These are phyloP conservation scores for Holotrichia oblita DNA, from an alignment of 1,140 invertebrate species.

Conservation along the genomic window DNA sequence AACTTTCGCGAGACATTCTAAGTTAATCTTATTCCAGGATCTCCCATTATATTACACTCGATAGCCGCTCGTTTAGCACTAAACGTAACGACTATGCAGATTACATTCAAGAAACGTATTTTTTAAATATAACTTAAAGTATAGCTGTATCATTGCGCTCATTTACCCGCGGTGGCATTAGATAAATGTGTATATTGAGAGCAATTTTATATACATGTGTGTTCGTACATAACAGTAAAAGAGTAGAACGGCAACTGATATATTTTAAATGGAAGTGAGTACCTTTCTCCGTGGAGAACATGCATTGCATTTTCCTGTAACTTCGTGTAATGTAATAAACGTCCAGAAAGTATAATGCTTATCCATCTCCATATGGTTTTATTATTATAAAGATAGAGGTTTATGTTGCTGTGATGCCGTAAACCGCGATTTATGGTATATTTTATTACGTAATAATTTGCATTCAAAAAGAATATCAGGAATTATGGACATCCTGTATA, in stretches of 20 bases:
- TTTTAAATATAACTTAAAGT: neutral
- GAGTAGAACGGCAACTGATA: constrained; percentile 21
- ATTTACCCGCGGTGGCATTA: neutral
- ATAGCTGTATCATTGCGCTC: constrained; percentile 10
- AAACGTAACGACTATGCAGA: constrained; percentile 29
- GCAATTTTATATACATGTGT: constrained; percentile 9
- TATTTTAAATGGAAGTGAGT: constrained; percentile 24
- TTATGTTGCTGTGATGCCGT: neutral
- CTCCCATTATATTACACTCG: constrained; percentile 27
- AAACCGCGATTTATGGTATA: neutral
- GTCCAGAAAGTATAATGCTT: neutral
- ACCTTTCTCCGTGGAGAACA: neutral
- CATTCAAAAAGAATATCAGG: neutral
- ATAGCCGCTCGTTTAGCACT: neutral
- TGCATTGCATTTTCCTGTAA: neutral
- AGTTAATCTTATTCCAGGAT: neutral
- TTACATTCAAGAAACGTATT: constrained; percentile 24
- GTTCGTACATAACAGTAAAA: constrained; percentile 27
- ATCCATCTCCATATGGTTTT: neutral
- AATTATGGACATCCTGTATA: neutral
- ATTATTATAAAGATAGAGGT: neutral
- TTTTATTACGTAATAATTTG: constrained; percentile 9
- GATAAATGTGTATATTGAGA: constrained; percentile 25
- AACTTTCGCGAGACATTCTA: constrained; percentile 6
- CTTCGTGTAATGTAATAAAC: neutral